Evolutionary conservation across 2,888 invertebrate species (phyloP), one percentile per base, ranked within the genome.

Genomic region (Eledona agricola): DNA sequence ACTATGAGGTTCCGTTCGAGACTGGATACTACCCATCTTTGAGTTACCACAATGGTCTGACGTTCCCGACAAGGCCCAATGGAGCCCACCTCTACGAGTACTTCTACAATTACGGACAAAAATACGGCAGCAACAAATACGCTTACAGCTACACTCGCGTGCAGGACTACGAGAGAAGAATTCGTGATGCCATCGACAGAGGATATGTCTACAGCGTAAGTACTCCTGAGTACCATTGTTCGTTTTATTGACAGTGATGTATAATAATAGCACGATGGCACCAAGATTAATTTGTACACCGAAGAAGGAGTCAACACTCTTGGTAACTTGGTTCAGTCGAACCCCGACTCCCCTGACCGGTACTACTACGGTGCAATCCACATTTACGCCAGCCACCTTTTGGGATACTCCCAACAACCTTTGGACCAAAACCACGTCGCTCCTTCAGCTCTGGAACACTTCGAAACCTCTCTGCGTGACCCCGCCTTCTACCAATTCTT

Each of bases 401-500:
- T 88, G 31, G 87, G 87, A 29, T 72, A 71, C 58, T 64, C 72
- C 10, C 55, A 58, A 19, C 63, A 65, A 51, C 62, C 66, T 20
- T 11, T 66, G 66, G 69, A 55, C 59, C 75, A 79, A 6, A 68
- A 73, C 49, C 56, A 80, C 52, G 77, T 82, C 47, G 73, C 79
- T 0, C 87, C 86, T 19, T 83, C 86, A 5, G 81, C 77, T 3
- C 72, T 88, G 57, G 84, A 87, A 66, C 80, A 85, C 61, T 82
- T 80, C 65, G 82, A 85, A 66, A 85, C 86, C 4, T 77, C 82
- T 3, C 75, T 85, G 7, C 81, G 85, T 37, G 88, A 88, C 65
- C 87, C 88, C 4, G 83, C 83, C 17, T 87, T 86, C 79, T 88
- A 83, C 74, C 81, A 83, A 71, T 79, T 87, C 52, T 82, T 78